phyloP scores from a whole-genome alignment of 2,797 vertebrate species.

The Macroramphosus scolopax region DNA sequence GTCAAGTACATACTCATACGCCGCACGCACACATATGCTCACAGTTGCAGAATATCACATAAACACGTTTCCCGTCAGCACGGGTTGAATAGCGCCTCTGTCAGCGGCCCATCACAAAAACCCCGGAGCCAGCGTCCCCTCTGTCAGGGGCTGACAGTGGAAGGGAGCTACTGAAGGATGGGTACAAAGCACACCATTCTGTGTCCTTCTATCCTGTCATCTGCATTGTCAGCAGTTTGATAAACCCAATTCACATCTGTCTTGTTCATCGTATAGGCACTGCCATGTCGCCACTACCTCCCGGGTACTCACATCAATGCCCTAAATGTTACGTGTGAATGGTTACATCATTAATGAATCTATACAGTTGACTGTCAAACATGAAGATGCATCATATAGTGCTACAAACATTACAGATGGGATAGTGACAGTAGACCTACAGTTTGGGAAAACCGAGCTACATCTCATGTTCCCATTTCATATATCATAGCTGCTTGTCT shows the following conservation, averaged over 20 bases:
- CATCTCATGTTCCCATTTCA: no score
- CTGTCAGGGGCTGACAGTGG: conserved; percentile 50
- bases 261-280: conserved; percentile 34
- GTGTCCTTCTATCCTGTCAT: conserved; percentile 50
- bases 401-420: neutral
- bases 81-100: conserved; percentile 27
- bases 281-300: conserved; percentile 13
- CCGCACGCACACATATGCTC: conserved; percentile 10
- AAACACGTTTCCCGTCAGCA: conserved; percentile 38
- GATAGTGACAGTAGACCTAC: neutral
- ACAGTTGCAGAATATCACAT: conserved; percentile 24
- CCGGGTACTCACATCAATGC: conserved; percentile 1
- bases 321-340: neutral
- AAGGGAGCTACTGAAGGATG: conserved; percentile 25
- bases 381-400: conserved; percentile 1
- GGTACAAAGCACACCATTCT: conserved; percentile 33
- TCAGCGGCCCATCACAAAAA: conserved; percentile 48
- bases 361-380: no score
- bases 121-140: conserved; percentile 40
- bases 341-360: no score
- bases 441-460: no score
- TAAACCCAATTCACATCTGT: conserved; percentile 36
- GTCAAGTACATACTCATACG: conserved; percentile 25
- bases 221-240: conserved; percentile 52
- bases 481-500: no score